phyloP scores from a whole-genome alignment of 2,888 invertebrate species.

The Aspidiotus rigidus region DNA sequence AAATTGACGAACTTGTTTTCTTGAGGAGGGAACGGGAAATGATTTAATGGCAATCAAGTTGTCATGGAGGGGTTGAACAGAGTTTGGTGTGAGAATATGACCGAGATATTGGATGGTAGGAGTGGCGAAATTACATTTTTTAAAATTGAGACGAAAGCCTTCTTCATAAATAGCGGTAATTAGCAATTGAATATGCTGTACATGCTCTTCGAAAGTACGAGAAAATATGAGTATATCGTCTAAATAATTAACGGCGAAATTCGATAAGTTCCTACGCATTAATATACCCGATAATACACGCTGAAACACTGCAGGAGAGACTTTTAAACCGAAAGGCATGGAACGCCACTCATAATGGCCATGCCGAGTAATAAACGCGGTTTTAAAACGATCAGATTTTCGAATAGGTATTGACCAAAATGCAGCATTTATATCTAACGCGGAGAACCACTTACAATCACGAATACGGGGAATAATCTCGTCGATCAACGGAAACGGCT shows the following conservation, averaged over 20 bases:
- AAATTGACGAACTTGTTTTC: conserved; percentile 9
- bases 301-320: conserved; percentile 3
- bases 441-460: conserved; percentile 41
- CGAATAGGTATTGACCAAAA: conserved; percentile 40
- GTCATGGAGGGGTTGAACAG: neutral
- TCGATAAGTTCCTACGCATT: neutral
- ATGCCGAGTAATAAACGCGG: conserved; percentile 22
- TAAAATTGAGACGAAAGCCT: neutral
- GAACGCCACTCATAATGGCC: conserved; percentile 18
- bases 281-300: neutral
- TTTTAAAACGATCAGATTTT: conserved; percentile 16
- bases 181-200: neutral
- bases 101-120: neutral
- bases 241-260: neutral
- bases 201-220: neutral
- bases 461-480: conserved; percentile 33
- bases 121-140: neutral
- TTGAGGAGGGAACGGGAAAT: neutral
- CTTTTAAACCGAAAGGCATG: conserved; percentile 28
- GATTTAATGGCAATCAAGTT: neutral
- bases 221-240: neutral
- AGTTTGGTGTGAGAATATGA: neutral
- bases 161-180: neutral
- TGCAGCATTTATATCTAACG: conserved; percentile 42
- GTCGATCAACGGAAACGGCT: conserved; percentile 21